Conservation (phyloP, 2,888 invertebrate species). For the Melinaea menophilus region DNA sequence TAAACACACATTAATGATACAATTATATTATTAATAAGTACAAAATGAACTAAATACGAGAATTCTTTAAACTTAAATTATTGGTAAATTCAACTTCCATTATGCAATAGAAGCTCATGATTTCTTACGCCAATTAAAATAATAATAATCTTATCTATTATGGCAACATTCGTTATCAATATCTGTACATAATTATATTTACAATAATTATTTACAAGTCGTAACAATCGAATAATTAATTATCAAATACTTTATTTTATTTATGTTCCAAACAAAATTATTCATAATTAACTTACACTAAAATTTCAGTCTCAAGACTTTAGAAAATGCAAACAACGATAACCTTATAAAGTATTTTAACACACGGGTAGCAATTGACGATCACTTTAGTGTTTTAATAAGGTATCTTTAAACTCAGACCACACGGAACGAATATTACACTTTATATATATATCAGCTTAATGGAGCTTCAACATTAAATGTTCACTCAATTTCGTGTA, state of each 20-base stretch:
- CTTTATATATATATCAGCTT: conserved; percentile 4
- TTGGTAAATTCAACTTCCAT: conserved; percentile 12
- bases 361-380: conserved; percentile 19
- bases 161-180: conserved; percentile 33
- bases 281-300: conserved; percentile 9
- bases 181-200: conserved; percentile 23
- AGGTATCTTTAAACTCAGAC: background rate
- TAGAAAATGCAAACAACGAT: conserved; percentile 25
- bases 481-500: background rate
- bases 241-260: background rate
- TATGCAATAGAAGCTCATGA: conserved; percentile 19
- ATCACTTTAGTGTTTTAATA: background rate
- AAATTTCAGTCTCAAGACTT: conserved; percentile 31
- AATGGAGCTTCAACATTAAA: background rate
- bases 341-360: conserved; percentile 14
- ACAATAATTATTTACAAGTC: conserved; percentile 16
- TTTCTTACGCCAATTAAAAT: conserved; percentile 16
- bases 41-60: conserved; percentile 5
- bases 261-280: background rate
- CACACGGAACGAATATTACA: background rate
- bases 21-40: background rate
- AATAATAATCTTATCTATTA: conserved; percentile 30
- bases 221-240: conserved; percentile 1
- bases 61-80: conserved; percentile 15
- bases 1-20: no score